phyloP scores from a whole-genome alignment of 1,140 invertebrate genomes.

The Cyclargus thomasi region DNA sequence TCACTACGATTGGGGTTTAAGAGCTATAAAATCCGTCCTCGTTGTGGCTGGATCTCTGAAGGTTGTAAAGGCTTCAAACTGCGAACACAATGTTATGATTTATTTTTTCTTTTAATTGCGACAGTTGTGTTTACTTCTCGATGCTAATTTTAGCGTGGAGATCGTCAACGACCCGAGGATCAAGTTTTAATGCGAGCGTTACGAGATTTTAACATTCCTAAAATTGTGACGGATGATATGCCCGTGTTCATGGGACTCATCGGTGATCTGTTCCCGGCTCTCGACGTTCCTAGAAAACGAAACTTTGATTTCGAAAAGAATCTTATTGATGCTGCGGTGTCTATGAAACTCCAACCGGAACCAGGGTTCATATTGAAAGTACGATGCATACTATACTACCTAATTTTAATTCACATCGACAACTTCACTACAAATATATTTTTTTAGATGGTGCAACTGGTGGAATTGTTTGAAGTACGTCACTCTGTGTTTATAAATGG shows the following conservation, averaged over 20 bases:
- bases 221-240: conserved; percentile 93
- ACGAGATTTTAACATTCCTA: conserved; percentile 94
- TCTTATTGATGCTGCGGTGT: conserved; percentile 84
- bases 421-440: no score
- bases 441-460: conserved; percentile 88
- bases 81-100: no score
- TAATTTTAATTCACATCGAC: background rate
- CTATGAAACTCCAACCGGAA: conserved; percentile 92
- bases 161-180: conserved; percentile 82
- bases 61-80: conserved; percentile 41
- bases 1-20: conserved; percentile 95
- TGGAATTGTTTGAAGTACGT: conserved; percentile 93
- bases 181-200: conserved; percentile 90
- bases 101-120: no score
- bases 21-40: conserved; percentile 94
- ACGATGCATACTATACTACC: background rate
- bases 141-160: conserved; percentile 72
- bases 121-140: no score
- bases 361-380: conserved; percentile 91
- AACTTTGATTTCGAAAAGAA: conserved; percentile 90
- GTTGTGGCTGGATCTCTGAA: conserved; percentile 91
- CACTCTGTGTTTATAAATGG: conserved; percentile 97
- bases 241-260: conserved; percentile 94
- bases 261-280: conserved; percentile 90
- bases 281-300: conserved; percentile 90